Base-by-base conservation (phyloP, 2,113 vertebrate species). In the Clarias batrachus region DNA sequence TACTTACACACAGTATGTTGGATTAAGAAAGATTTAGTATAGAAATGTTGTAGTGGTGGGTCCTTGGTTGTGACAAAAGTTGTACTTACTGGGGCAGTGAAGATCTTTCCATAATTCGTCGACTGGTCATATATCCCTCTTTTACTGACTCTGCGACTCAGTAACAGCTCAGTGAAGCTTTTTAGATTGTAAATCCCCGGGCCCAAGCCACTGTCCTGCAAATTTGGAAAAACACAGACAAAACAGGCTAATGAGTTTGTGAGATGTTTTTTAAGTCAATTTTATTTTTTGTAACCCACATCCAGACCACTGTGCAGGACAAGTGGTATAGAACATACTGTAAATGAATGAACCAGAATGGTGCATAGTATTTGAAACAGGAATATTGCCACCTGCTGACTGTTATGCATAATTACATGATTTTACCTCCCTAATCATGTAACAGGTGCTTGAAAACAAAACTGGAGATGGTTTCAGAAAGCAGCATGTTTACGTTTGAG, bases 111-210 rank as follows among this genome's bases (percentile, higher is more conserved):
- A n/a, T 89, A 85, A 0, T 91, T 83, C 0, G 89, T 93, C 91
- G 93, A 94, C 14, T 56, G 70, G 74, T 93, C 93, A 33, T 93
- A 92, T 3, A 91, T 91, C 0, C 93, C 83, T 0, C 90, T 87
- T 25, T 86, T 86, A 21, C 93, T 90, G 16, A 84, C 56, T 0
- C 27, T 65, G 14, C 10, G 59, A 27, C 25, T 76, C 91, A 96
- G 52, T 33, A 74, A 73, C 7, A 85, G 41, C 0, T 94, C 90
- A 0, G 91, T 89, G 78, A 86, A 89, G 27, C 88, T 92, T 86
- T 89, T 92, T 41, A 95, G 63, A 63, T 84, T 57, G 79, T 96
- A 96, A 57, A 93, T 94, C 23, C 91, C 91, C 0, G 95, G 96
- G 16, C 92, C 92, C 84, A 94, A 91, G 9, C 92, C 91, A 2